Evolutionary conservation across 2,113 vertebrate species (phyloP).

Genomic region (Mustelus asterias): DNA sequence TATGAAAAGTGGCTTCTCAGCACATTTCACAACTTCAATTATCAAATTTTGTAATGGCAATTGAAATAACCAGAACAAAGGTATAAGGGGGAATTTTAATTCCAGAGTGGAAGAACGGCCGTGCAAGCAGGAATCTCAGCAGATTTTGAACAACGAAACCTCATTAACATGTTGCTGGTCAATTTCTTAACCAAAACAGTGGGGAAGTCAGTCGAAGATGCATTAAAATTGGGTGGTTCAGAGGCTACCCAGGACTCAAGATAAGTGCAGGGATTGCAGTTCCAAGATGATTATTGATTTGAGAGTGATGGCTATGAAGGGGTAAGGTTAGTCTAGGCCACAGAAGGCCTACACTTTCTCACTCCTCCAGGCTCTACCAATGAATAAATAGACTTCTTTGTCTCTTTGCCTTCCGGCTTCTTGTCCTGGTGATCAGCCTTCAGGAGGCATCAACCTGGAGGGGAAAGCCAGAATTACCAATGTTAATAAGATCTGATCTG

Average conservation of each 20-base stretch:
- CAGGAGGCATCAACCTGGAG: neutral
- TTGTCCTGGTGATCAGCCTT: neutral
- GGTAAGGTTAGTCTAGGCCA: neutral
- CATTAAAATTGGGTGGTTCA: neutral
- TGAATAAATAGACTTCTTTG: neutral
- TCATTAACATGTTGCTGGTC: neutral
- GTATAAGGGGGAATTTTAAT: neutral
- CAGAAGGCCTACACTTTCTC: neutral
- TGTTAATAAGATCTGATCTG: neutral
- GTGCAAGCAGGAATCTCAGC: neutral
- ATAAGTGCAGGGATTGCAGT: neutral
- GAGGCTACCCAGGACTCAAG: neutral
- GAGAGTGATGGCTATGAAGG: neutral
- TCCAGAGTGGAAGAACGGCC: neutral
- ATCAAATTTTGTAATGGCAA: neutral
- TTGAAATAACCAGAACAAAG: neutral
- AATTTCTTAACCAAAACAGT: neutral
- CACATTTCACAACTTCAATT: neutral
- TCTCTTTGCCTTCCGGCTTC: no score
- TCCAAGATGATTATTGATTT: neutral
- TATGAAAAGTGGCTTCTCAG: neutral
- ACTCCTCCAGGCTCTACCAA: neutral
- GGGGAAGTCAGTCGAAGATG: neutral
- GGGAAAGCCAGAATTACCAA: neutral
- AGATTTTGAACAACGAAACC: neutral